Conservation (phyloP, 2,888 invertebrate genomes). For the Embidobia sp. region DNA sequence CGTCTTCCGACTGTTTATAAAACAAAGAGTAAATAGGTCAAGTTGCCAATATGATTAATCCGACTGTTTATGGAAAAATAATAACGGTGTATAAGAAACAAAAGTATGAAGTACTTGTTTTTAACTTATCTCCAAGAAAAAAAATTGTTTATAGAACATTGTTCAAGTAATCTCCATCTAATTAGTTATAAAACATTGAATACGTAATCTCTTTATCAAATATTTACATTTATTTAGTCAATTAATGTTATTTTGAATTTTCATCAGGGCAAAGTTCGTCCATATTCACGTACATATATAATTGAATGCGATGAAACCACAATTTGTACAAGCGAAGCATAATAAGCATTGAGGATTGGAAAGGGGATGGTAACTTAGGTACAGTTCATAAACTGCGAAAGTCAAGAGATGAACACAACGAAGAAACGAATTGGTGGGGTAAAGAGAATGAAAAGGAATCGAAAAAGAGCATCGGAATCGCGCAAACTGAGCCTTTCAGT, state of each 20-base stretch:
- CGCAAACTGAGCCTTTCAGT: conserved; percentile 73
- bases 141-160: too few species aligned
- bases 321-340: conserved; percentile 61
- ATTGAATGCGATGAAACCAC: conserved; percentile 59
- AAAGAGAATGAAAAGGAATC: conserved; percentile 61
- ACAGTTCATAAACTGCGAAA: conserved; percentile 66
- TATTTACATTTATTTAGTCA: too few species aligned
- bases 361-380: conserved; percentile 47
- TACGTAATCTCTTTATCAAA: too few species aligned
- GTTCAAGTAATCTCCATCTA: too few species aligned
- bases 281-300: conserved; percentile 66
- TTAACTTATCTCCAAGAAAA: too few species aligned
- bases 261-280: conserved; percentile 74
- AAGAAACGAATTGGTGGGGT: conserved; percentile 55
- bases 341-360: conserved; percentile 32
- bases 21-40: too few species aligned
- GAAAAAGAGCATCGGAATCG: conserved; percentile 65
- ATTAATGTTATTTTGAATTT: conserved; percentile 79
- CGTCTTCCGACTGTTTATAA: too few species aligned
- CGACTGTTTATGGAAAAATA: too few species aligned
- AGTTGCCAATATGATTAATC: too few species aligned
- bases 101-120: too few species aligned
- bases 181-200: too few species aligned
- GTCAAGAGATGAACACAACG: conserved; percentile 59
- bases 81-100: too few species aligned